A percentile compares a stretch with the other conserved stretches of the same genome.
Evolutionary conservation across 2,797 vertebrate genomes (phyloP).

Genomic region (Tympanoctomys barrerae): DNA sequence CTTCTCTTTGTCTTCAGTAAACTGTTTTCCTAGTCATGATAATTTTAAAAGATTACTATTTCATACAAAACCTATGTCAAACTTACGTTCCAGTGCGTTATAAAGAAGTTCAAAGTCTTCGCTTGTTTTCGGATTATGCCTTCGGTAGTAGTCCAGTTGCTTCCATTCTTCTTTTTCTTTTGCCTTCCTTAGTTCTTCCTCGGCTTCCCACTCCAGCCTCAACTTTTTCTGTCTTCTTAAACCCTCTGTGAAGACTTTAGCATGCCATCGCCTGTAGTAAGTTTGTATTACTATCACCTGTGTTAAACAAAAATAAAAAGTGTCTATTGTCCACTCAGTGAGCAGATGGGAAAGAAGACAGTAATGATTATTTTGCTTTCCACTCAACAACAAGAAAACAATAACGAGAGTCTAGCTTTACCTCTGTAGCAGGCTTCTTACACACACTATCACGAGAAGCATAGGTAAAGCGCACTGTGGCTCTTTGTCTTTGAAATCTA

Average conservation of each 20-base stretch:
- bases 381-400: not conserved
- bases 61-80: slow-evolving; percentile 42
- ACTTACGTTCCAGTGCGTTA: slow-evolving; percentile 94
- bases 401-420: not conserved
- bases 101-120: slow-evolving; percentile 95
- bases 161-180: slow-evolving; percentile 91
- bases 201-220: slow-evolving; percentile 88
- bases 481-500: slow-evolving; percentile 17
- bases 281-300: slow-evolving; percentile 94
- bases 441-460: not conserved
- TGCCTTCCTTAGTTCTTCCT: slow-evolving; percentile 87
- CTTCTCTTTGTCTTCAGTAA: slow-evolving; percentile 47
- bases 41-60: slow-evolving; percentile 8
- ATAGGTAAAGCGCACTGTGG: not conserved
- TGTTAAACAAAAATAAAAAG: slow-evolving; percentile 49
- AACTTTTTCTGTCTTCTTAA: slow-evolving; percentile 87
- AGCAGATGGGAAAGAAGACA: not conserved
- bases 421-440: not conserved
- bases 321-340: not conserved
- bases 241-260: slow-evolving; percentile 86
- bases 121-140: slow-evolving; percentile 91
- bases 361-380: not conserved
- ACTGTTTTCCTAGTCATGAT: not conserved
- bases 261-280: slow-evolving; percentile 91
- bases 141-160: slow-evolving; percentile 88